Base-by-base conservation (phyloP, 53 echinoderm and acorn worm genomes). In the Paelopatides confundens region DNA sequence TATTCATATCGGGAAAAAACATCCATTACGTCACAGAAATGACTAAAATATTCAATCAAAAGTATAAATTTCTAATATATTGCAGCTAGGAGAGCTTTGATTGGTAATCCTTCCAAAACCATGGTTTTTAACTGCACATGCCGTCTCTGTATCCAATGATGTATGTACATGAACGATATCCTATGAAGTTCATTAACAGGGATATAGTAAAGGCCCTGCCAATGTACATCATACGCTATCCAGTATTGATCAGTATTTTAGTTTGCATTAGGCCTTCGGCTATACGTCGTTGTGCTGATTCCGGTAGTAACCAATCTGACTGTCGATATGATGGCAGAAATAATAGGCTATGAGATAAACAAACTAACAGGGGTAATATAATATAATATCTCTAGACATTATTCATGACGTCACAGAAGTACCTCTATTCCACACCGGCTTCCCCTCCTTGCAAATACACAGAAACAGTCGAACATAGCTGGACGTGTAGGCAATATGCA, bases 211-310 rank as follows among this genome's bases (percentile, higher is more conserved):
- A 28, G 9, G 33, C 74, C 74, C 74, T 74, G 74, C 74, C 74
- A 74, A 43, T 74, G 37, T 17, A 70, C 70, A 70, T 70, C 70
- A 70, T 70, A 70, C 35, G 23, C 40, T 36, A 74, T 40, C 30
- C 68, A n/a, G n/a, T n/a, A 68, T 34, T 67, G 30, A 68, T 31
- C 13, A 68, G 43, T 43, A 3, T 43, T 43, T 43, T 12, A 43
- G 43, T 43, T 8, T 43, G 43, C 12, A 43, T n/a, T n/a, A n/a
- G n/a, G 43, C 11, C 43, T 43, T 3, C n/a, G 21, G 58, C 58
- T 58, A 21, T 4, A 6, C 6, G 58, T n/a, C 24, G 58, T 58
- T 23, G 58, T 58, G 58, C 21, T 58, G 21, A n/a, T 23, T 54
- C 54, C 54, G 18, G 14, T 4, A n/a, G 5, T 5, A 18, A 14